phyloP scores from a whole-genome alignment of 30 jellyfish, hydroid and myxozoan species.

The Sanderia malayensis region DNA sequence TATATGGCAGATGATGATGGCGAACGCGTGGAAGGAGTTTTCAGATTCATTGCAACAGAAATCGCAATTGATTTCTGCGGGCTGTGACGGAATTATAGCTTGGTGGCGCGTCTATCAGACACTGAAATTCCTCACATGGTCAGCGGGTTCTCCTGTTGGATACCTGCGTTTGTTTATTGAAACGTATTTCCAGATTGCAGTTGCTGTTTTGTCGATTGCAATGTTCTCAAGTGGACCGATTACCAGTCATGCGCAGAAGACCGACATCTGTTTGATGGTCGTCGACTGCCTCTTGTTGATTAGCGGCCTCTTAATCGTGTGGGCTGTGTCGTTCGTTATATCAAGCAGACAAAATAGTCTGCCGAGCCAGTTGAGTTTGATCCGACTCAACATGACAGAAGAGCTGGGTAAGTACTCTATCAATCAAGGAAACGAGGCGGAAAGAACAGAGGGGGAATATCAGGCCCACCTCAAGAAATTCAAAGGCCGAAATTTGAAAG shows the following conservation, averaged over 20 bases:
- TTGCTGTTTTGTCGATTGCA: slow-evolving; percentile 6
- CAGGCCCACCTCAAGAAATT: slow-evolving; percentile 53
- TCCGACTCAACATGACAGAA: slow-evolving; percentile 28
- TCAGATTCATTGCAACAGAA: not conserved
- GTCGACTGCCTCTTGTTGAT: slow-evolving; percentile 16
- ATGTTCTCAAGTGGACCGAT: not conserved
- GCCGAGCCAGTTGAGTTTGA: slow-evolving; percentile 10
- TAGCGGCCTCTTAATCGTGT: not conserved
- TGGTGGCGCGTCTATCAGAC: slow-evolving; percentile 65
- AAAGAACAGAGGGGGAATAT: slow-evolving; percentile 49
- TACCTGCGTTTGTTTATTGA: slow-evolving; percentile 4
- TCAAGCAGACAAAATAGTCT: not conserved
- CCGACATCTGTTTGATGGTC: not conserved
- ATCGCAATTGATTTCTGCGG: not conserved
- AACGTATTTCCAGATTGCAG: not conserved
- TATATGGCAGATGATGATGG: slow-evolving; percentile 21
- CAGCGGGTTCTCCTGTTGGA: slow-evolving; percentile 28
- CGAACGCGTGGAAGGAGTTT: slow-evolving; percentile 33
- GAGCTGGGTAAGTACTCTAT: not conserved
- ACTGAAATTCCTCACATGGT: slow-evolving; percentile 13
- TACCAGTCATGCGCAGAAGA: not conserved
- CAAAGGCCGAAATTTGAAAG: slow-evolving; percentile 36
- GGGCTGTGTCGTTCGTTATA: not conserved
- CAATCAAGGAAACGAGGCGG: not conserved
- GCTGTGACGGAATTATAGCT: slow-evolving; percentile 51